Evolutionary conservation across 2,888 invertebrate genomes (phyloP).

Genomic region (Conus canariensis): DNA sequence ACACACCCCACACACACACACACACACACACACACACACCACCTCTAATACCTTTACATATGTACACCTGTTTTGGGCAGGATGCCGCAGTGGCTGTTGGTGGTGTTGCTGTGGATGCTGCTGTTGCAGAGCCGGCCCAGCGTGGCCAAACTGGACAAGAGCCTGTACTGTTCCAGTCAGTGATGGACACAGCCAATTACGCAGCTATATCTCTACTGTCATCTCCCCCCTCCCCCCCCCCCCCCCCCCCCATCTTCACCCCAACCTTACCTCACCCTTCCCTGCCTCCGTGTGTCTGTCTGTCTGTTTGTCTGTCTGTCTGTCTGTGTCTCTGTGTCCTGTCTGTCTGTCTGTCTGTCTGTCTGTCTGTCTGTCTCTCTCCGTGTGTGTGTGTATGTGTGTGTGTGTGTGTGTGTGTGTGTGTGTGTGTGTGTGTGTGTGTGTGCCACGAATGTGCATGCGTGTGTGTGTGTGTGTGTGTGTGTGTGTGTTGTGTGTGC

Average conservation of each 20-base stretch:
- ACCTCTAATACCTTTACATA: not conserved
- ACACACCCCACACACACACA: not conserved
- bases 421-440: not conserved
- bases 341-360: not conserved
- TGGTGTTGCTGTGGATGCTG: not conserved
- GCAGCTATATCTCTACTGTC: too few species aligned
- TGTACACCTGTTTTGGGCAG: not conserved
- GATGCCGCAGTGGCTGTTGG: not conserved
- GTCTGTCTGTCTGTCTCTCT: not conserved
- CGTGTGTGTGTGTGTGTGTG: not conserved
- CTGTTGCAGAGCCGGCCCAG: not conserved
- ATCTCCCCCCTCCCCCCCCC: too few species aligned
- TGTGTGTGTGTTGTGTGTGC: too few species aligned
- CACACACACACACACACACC: slow-evolving; percentile 3
- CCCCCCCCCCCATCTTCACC: too few species aligned
- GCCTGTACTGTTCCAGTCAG: slow-evolving; percentile 26
- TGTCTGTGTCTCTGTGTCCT: not conserved
- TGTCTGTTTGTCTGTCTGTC: not conserved
- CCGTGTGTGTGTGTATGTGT: too few species aligned
- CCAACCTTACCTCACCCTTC: not conserved
- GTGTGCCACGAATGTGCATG: not conserved
- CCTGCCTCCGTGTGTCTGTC: not conserved
- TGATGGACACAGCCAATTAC: not conserved
- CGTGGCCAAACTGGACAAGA: slow-evolving; percentile 4
- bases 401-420: too few species aligned